These are phyloP conservation scores for Recurvirostra avosetta DNA, from an alignment of 2,113 vertebrate species.

Conservation along the genomic window DNA sequence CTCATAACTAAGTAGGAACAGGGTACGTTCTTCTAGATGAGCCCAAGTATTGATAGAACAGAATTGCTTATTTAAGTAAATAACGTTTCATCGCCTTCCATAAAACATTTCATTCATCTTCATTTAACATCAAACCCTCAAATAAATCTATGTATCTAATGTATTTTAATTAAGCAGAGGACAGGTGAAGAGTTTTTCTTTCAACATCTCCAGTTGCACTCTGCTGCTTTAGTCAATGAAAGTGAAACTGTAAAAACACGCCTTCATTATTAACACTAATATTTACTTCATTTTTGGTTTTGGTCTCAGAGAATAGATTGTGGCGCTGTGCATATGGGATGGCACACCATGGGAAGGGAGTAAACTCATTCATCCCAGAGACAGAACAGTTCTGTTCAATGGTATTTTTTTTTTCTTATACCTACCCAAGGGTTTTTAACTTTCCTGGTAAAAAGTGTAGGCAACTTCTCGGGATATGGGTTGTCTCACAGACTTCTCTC, in stretches of 20 bases:
- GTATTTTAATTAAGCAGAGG: constrained; percentile 60
- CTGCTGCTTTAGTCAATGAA: constrained; percentile 54
- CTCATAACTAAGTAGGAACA: background rate
- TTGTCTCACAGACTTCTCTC: background rate
- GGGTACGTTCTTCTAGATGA: background rate
- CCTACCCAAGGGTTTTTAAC: background rate
- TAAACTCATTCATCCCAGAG: background rate
- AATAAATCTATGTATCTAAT: constrained; percentile 53
- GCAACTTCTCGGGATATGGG: background rate
- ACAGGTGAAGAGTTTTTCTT: constrained; percentile 53
- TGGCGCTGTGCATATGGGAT: background rate
- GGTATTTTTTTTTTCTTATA: background rate
- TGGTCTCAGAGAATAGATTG: background rate
- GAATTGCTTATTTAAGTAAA: constrained; percentile 50
- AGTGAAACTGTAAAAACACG: constrained; percentile 14
- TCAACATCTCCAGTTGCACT: constrained; percentile 43
- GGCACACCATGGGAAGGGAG: background rate
- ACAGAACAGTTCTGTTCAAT: background rate
- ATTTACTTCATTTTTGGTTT: constrained; percentile 37
- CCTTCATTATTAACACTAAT: constrained; percentile 51
- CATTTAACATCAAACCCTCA: constrained; percentile 58
- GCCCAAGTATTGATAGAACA: constrained; percentile 21
- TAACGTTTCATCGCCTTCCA: constrained; percentile 17
- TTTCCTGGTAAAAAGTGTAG: background rate
- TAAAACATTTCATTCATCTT: constrained; percentile 66